Percentiles rank a stretch among this genome's conserved stretches.
phyloP scores from a whole-genome alignment of 1,140 invertebrate genomes.

The Neomicropteryx cornuta region DNA sequence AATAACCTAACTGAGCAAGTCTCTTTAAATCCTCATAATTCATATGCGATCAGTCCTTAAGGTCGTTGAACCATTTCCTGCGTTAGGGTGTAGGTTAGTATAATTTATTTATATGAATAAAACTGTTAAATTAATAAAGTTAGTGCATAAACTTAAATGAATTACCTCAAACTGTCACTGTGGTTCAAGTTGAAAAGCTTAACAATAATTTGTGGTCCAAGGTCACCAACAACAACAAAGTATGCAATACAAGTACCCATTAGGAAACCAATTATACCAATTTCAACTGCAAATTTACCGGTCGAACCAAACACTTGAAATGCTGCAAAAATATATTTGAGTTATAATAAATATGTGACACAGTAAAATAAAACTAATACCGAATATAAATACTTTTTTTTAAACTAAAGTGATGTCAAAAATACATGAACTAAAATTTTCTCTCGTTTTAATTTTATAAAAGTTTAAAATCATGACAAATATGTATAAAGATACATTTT shows the following conservation, averaged over 20 bases:
- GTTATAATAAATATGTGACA: conserved; percentile 5
- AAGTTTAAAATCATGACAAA: background rate
- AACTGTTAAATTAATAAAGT: too few relatives aligned
- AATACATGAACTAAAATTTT: background rate
- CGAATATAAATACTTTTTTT: conserved; percentile 2
- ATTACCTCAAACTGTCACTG: conserved; percentile 53
- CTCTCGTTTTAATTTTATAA: background rate
- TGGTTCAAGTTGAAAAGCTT: conserved; percentile 68
- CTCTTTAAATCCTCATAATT: too few relatives aligned
- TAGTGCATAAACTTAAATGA: too few relatives aligned
- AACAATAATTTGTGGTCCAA: conserved; percentile 82
- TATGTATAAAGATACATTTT: background rate
- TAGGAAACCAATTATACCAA: conserved; percentile 88
- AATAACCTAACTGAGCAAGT: background rate
- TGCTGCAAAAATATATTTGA: conserved; percentile 47
- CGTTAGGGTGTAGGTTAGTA: too few relatives aligned
- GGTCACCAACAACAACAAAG: conserved; percentile 94
- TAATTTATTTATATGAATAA: too few relatives aligned
- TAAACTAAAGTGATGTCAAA: conserved; percentile 2
- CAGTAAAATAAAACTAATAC: conserved; percentile 7
- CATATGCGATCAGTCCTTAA: too few relatives aligned
- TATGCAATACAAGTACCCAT: conserved; percentile 92
- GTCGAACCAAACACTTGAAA: conserved; percentile 81
- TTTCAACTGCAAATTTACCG: conserved; percentile 86
- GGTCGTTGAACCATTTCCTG: background rate